Base-by-base conservation (phyloP, 1,140 invertebrate genomes). In the Aphelinus atriplicis region DNA sequence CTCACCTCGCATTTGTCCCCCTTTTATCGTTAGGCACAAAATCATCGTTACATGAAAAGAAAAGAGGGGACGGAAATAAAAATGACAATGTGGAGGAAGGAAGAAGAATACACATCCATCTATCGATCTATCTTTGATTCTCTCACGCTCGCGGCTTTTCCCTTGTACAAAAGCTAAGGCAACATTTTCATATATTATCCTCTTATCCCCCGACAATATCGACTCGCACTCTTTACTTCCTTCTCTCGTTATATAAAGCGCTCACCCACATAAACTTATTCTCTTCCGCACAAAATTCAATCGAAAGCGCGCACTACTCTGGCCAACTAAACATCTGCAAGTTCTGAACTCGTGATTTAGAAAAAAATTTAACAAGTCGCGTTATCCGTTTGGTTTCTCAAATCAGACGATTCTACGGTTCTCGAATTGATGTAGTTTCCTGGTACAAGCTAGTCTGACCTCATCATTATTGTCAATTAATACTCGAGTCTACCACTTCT, bases 81-180 rank as follows among this genome's bases (percentile, higher is more conserved):
- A n/a, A 45, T 9, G n/a, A 4, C 3, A 66, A 7, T 50, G 4
- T n/a, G 48, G 53, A 65, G 1, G 5, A 65, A 53, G 26, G 58
- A 53, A 53, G 60, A 6, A 10, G 55, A 65, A 65, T 48, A 65
- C 53, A n/a, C 61, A 60, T 55, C 55, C 55, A 45, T 75, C 70
- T 45, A 43, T 77, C 56, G 57, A 67, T 66, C 61, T 64, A 50
- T 53, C 67, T 64, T 9, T 61, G 5, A 67, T 42, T 10, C n/a
- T 55, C 48, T 7, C 63, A 51, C 51, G 4, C 61, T 6, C 47
- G 53, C 9, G 6, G 46, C 63, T 73, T 61, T 65, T 70, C 53
- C 77, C 77, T 82, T 80, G 80, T 84, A 84, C 80, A 85, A 85
- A 85, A 84, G 79, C 81, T 84, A 85, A 85, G 83, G 83, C 84